These are phyloP conservation scores for Gymnodraco acuticeps DNA, from an alignment of 2,797 vertebrate species.

Conservation along the genomic window DNA sequence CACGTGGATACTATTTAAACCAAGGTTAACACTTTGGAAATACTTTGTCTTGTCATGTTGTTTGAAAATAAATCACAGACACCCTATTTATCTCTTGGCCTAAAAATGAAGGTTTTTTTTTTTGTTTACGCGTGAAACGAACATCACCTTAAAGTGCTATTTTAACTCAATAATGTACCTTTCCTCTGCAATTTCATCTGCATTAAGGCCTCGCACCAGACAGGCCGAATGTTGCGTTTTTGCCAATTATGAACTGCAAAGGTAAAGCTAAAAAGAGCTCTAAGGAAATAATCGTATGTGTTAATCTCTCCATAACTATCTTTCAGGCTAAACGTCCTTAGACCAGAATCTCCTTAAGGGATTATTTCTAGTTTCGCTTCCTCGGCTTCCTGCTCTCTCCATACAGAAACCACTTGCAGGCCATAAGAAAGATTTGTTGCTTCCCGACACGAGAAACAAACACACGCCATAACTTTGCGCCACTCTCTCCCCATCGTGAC, in stretches of 20 bases:
- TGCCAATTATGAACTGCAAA: slow-evolving; percentile 31
- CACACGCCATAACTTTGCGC: slow-evolving; percentile 60
- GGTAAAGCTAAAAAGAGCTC: slow-evolving; percentile 3
- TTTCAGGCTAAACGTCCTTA: neutral
- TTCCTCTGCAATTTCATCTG: slow-evolving; percentile 19
- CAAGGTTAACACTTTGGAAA: slow-evolving; percentile 4
- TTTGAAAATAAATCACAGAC: slow-evolving; percentile 13
- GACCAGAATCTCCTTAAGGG: slow-evolving; percentile 2
- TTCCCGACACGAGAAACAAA: slow-evolving; percentile 71
- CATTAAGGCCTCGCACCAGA: slow-evolving; percentile 12
- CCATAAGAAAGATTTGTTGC: slow-evolving; percentile 74
- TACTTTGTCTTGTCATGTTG: neutral
- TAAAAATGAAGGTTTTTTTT: slow-evolving; percentile 10
- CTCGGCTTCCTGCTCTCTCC: slow-evolving; percentile 8
- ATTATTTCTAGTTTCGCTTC: slow-evolving; percentile 12
- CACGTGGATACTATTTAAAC: slow-evolving; percentile 2
- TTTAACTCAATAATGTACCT: neutral
- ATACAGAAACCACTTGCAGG: slow-evolving; percentile 41
- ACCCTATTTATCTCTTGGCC: neutral
- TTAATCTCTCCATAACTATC: slow-evolving; percentile 17
- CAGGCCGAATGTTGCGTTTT: slow-evolving; percentile 20
- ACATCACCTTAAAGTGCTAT: neutral
- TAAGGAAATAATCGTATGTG: slow-evolving; percentile 14
- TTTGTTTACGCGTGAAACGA: slow-evolving; percentile 6
- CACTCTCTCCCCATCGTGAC: slow-evolving; percentile 47